Evolutionary conservation across 1,140 invertebrate genomes (phyloP), one percentile per base, ranked within the genome.

Genomic region (Eufriesea mexicana): DNA sequence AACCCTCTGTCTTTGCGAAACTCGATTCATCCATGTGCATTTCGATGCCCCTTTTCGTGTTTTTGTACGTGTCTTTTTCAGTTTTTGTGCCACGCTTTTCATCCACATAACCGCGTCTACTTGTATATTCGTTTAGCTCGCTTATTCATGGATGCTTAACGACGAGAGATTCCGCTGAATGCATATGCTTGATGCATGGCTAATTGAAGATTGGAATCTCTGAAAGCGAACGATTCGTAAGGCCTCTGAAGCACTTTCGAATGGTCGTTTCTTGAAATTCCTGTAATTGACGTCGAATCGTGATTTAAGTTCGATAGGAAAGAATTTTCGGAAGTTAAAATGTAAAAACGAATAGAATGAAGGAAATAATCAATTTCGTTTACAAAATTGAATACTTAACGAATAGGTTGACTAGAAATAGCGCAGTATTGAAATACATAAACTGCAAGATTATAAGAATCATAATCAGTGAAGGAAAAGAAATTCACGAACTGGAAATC

Each of bases 131-230:
- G 25, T 25, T 70, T 61, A 55, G 62, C 55, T 49, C 35, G 62
- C 55, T 49, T 45, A 51, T 28, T 57, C 54, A 20, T 54, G 7
- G 12, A 0, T 71, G 51, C 55, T n/a, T 35, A 23, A 35, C 51
- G 59, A 66, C 62, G 49, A 55, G 51, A 67, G 70, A 59, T 23
- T 28, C 61, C n/a, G 35, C 45, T 84, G 73, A 86, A 86, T 75
- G 87, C 77, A 85, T 91, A 89, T 89, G 90, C 90, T 93, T 93
- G 92, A 93, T 91, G 89, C 90, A 92, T 87, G 91, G 90, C 90
- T 94, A 93, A 94, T 93, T 92, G 91, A 89, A 92, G 91, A 93
- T 92, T 89, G 84, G 89, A 93, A 91, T 93, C 91, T 93, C 91
- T 92, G 85, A 78, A 78, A 70, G 64, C 67, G 79, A 51, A 28